Conservation (phyloP, 1,140 invertebrate genomes). For the Macrostomum lignano region DNA sequence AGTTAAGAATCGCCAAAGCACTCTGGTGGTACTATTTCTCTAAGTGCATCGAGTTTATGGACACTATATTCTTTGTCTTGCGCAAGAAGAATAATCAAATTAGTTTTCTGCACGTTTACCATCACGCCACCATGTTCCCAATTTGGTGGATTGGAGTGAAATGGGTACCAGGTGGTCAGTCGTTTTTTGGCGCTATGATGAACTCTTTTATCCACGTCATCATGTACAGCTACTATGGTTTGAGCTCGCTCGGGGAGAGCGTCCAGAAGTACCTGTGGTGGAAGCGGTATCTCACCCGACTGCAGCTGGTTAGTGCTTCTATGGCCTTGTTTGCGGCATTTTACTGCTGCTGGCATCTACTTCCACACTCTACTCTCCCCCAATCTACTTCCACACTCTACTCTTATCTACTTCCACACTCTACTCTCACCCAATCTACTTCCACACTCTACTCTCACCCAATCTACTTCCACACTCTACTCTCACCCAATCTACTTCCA, state of each 20-base stretch:
- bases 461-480: too few species aligned
- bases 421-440: too few species aligned
- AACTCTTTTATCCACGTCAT: conserved; percentile 27
- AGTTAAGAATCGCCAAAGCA: conserved; percentile 57
- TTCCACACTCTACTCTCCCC: too few species aligned
- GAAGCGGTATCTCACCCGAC: conserved; percentile 24
- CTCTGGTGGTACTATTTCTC: conserved; percentile 91
- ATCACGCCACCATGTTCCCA: conserved; percentile 37
- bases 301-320: conserved; percentile 23
- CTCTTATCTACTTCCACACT: too few species aligned
- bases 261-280: conserved; percentile 28
- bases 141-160: conserved; percentile 77
- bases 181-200: conserved; percentile 26
- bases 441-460: too few species aligned
- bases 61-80: conserved; percentile 63
- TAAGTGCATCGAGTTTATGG: conserved; percentile 73
- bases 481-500: too few species aligned
- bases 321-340: too few species aligned
- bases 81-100: conserved; percentile 54
- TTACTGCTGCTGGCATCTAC: too few species aligned
- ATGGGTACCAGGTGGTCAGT: conserved; percentile 65
- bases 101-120: conserved; percentile 56
- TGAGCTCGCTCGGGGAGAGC: conserved; percentile 21
- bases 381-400: too few species aligned
- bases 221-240: conserved; percentile 26